phyloP scores from a whole-genome alignment of 2,888 invertebrate species.

The Matsumyia berberina region DNA sequence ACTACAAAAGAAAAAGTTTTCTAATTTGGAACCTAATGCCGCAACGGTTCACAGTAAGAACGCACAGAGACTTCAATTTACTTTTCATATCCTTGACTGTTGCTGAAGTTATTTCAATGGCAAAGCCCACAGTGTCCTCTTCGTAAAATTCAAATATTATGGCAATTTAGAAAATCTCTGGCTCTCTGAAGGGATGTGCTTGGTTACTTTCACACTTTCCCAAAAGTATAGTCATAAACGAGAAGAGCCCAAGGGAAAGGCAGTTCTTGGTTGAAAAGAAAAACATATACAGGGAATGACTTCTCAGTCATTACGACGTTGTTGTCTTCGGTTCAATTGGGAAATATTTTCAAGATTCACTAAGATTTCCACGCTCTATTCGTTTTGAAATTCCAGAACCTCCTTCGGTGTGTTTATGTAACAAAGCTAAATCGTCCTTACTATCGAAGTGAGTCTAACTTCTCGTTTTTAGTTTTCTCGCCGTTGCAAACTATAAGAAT shows the following conservation, averaged over 20 bases:
- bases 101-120: slow-evolving; percentile 48
- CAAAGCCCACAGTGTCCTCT: slow-evolving; percentile 14
- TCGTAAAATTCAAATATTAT: slow-evolving; percentile 34
- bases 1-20: neutral
- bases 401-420: no score
- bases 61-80: slow-evolving; percentile 16
- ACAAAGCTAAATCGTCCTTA: no score
- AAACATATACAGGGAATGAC: neutral
- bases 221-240: slow-evolving; percentile 28
- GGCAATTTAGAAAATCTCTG: slow-evolving; percentile 41
- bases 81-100: slow-evolving; percentile 11
- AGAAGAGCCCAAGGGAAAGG: neutral
- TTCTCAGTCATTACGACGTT: no score
- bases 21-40: neutral
- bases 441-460: no score
- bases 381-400: no score
- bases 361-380: no score
- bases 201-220: neutral
- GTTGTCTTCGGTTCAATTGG: no score
- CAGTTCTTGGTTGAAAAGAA: no score
- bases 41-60: neutral
- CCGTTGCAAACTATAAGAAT: neutral
- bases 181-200: slow-evolving; percentile 18
- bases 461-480: no score
- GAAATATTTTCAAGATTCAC: no score